These are phyloP conservation scores for Linepithema humile DNA, from an alignment of 1,140 invertebrate species.

Conservation along the genomic window DNA sequence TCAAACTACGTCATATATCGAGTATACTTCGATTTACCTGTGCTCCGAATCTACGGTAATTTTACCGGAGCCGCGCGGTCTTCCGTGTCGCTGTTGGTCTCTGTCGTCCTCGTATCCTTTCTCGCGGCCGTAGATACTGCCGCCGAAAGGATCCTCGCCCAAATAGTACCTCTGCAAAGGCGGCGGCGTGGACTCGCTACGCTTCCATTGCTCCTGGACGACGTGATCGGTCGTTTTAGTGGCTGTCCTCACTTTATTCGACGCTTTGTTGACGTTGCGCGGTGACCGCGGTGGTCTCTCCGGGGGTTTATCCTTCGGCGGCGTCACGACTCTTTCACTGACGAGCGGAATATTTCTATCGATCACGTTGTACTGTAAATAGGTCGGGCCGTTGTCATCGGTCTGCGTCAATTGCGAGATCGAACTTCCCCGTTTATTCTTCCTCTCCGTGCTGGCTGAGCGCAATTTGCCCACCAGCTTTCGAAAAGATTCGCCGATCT, in stretches of 20 bases:
- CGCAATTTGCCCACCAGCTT: conserved; percentile 91
- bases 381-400: conserved; percentile 84
- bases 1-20: neutral
- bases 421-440: conserved; percentile 83
- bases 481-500: conserved; percentile 87
- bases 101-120: conserved; percentile 89
- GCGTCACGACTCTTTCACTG: conserved; percentile 58
- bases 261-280: conserved; percentile 65
- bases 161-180: conserved; percentile 91
- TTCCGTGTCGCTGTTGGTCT: conserved; percentile 75
- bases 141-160: conserved; percentile 92
- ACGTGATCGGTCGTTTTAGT: conserved; percentile 29
- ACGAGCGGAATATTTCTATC: conserved; percentile 84
- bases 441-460: conserved; percentile 90
- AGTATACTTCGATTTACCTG: conserved; percentile 74
- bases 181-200: conserved; percentile 80
- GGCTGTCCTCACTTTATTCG: conserved; percentile 9
- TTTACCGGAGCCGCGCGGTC: conserved; percentile 73
- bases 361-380: conserved; percentile 87
- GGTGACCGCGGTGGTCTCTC: conserved; percentile 78
- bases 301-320: conserved; percentile 71
- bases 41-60: conserved; percentile 72
- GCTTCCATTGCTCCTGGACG: conserved; percentile 67
- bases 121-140: conserved; percentile 91
- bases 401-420: conserved; percentile 83